phyloP scores from a whole-genome alignment of 2,888 invertebrate species.

The Lithophane socia region DNA sequence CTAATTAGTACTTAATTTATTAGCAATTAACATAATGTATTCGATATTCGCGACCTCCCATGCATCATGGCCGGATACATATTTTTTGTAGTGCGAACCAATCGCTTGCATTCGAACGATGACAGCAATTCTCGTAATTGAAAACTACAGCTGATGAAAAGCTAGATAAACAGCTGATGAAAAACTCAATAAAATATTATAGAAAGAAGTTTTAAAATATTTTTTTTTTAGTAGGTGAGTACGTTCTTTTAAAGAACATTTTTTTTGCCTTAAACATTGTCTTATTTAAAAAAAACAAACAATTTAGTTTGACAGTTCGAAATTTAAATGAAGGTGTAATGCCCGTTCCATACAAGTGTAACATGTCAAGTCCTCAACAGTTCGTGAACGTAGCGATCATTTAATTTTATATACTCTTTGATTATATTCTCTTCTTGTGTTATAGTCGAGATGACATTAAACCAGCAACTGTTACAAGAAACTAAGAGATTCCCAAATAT shows the following conservation, averaged over 20 bases:
- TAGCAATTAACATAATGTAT: constrained; percentile 6
- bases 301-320: not conserved
- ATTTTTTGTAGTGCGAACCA: not conserved
- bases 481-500: constrained; percentile 18
- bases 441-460: not conserved
- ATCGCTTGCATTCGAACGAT: not conserved
- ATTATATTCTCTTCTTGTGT: not conserved
- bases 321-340: constrained; percentile 19
- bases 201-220: no score
- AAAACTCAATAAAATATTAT: not conserved
- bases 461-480: constrained; percentile 6
- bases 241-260: no score
- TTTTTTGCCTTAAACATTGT: not conserved
- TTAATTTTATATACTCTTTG: constrained; percentile 31
- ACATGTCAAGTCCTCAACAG: constrained; percentile 17
- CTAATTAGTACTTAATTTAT: constrained; percentile 13
- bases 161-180: not conserved
- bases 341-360: not conserved
- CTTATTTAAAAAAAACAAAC: no score
- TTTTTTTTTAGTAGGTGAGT: not conserved
- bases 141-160: not conserved
- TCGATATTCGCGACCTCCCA: not conserved
- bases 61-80: not conserved
- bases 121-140: not conserved
- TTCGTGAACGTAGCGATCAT: constrained; percentile 27